A percentile compares a stretch with the other conserved stretches of the same genome.
These are phyloP conservation scores for Conus ventricosus DNA, from an alignment of 1,140 invertebrate genomes.

Conservation along the genomic window DNA sequence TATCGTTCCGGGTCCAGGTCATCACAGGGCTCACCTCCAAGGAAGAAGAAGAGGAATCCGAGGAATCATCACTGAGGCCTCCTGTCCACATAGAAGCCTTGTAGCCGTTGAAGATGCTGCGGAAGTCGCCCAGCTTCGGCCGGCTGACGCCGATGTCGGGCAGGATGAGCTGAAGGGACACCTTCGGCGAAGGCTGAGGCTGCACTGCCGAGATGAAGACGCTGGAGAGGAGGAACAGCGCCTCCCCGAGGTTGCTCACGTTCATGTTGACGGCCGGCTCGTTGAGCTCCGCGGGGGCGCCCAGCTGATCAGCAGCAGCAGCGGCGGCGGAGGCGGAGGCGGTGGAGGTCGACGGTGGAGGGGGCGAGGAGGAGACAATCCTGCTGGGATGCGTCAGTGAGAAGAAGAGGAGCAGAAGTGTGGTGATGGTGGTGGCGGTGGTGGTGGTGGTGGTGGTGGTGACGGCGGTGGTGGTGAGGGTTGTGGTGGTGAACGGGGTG, in stretches of 20 bases:
- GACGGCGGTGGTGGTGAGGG: not conserved
- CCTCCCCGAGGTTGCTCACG: constrained; percentile 35
- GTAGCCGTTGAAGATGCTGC: not conserved
- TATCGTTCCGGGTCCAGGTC: constrained; percentile 6
- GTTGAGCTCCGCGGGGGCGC: not conserved
- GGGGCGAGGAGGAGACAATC: not conserved
- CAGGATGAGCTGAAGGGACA: constrained; percentile 1
- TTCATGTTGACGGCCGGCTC: constrained; percentile 33
- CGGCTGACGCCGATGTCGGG: not conserved
- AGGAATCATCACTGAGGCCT: not conserved
- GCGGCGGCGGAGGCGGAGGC: not conserved
- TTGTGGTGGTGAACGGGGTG: not conserved
- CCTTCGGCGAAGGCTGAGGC: not conserved
- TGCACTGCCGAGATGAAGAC: constrained; percentile 26
- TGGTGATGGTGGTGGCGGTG: not conserved
- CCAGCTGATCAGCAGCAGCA: not conserved
- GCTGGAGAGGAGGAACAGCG: constrained; percentile 29
- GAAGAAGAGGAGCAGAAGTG: not conserved
- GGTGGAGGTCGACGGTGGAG: not conserved
- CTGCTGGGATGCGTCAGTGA: not conserved
- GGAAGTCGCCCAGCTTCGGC: not conserved
- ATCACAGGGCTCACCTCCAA: constrained; percentile 2
- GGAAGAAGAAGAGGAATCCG: not conserved
- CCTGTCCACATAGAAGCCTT: not conserved
- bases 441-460: no score